These are phyloP conservation scores for Heliconius eleuchia DNA, from an alignment of 1,140 invertebrate species.

Conservation along the genomic window DNA sequence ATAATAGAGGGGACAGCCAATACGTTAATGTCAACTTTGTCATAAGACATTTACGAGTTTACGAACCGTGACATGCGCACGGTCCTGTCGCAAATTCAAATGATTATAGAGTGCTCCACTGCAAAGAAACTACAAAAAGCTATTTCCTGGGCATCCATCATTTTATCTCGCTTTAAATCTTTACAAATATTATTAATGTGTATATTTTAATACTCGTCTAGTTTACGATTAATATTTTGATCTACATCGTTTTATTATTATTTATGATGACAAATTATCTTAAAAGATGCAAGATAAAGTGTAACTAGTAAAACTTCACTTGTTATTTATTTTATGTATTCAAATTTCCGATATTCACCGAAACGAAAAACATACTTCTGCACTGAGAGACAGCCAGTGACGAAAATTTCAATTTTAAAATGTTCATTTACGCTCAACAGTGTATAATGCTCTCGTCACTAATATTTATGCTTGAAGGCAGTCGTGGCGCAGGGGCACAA, in stretches of 20 bases:
- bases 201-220: background rate
- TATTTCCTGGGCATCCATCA: slow-evolving; percentile 12
- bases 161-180: background rate
- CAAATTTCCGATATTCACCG: too few species aligned
- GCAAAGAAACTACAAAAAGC: slow-evolving; percentile 24
- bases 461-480: background rate
- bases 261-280: too few species aligned
- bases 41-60: slow-evolving; percentile 43
- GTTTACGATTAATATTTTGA: background rate
- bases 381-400: too few species aligned
- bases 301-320: too few species aligned
- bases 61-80: slow-evolving; percentile 45
- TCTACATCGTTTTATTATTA: background rate
- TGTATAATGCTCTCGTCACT: background rate
- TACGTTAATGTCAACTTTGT: slow-evolving; percentile 39
- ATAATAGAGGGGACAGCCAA: slow-evolving; percentile 28
- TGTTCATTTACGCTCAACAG: background rate
- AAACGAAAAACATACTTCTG: too few species aligned
- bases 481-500: too few species aligned
- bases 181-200: background rate
- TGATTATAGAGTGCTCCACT: slow-evolving; percentile 9
- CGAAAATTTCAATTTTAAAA: background rate
- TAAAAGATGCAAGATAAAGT: too few species aligned
- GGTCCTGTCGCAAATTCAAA: slow-evolving; percentile 32
- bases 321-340: too few species aligned